phyloP scores from a whole-genome alignment of 2,888 invertebrate species.

The Perizoma flavofasciatum region DNA sequence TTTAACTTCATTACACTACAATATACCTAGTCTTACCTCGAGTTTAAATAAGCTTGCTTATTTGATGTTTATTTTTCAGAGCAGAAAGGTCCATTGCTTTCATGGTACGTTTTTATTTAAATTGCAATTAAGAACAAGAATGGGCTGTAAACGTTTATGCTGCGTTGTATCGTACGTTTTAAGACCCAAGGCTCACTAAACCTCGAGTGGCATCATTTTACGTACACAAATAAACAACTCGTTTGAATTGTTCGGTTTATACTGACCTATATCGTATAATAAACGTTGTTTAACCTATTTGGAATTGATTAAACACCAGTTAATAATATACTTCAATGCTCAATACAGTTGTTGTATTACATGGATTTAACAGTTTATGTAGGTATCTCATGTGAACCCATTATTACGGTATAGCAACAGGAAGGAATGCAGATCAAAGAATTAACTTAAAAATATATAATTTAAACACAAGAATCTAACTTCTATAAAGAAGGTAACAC shows the following conservation, averaged over 20 bases:
- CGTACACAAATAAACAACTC: constrained; percentile 47
- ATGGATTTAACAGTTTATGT: no score
- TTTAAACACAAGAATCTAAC: no score
- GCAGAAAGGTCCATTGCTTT: constrained; percentile 65
- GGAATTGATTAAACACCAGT: constrained; percentile 12
- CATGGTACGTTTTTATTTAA: constrained; percentile 79
- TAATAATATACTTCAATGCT: not conserved
- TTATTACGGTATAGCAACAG: no score
- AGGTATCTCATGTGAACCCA: no score
- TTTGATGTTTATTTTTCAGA: constrained; percentile 54
- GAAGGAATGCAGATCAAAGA: no score
- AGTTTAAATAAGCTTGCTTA: constrained; percentile 55
- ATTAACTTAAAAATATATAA: no score
- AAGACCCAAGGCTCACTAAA: constrained; percentile 59
- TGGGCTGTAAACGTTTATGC: constrained; percentile 78
- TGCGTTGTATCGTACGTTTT: constrained; percentile 68
- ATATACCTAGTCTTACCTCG: constrained; percentile 44
- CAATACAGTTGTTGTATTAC: no score
- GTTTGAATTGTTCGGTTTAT: constrained; percentile 34
- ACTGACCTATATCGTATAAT: constrained; percentile 30
- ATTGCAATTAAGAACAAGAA: constrained; percentile 81
- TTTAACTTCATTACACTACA: constrained; percentile 49
- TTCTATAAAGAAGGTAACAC: no score
- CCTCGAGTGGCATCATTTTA: constrained; percentile 63
- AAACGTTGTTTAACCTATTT: constrained; percentile 20